These are phyloP conservation scores for Mionectes macconnelli DNA, from an alignment of 2,113 vertebrate genomes.

Conservation along the genomic window DNA sequence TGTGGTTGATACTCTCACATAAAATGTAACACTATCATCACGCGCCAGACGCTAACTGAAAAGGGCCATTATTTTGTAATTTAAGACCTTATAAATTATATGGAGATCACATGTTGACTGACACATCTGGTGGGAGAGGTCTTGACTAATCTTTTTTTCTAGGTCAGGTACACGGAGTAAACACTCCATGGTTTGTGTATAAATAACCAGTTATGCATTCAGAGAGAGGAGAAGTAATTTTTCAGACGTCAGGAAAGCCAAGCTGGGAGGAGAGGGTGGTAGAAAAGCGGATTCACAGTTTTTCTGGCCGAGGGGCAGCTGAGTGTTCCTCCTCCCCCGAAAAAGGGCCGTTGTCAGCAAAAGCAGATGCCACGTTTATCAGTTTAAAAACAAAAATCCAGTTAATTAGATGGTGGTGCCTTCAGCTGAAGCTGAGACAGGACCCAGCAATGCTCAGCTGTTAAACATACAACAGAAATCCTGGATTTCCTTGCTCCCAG, in stretches of 20 bases:
- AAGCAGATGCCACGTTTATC: accelerated
- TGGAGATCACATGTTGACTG: slow-evolving; percentile 66
- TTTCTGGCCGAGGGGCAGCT: slow-evolving; percentile 19
- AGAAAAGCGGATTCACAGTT: slow-evolving; percentile 28
- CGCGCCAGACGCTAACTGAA: slow-evolving; percentile 74
- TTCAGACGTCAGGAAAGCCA: slow-evolving; percentile 31
- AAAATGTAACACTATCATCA: slow-evolving; percentile 68
- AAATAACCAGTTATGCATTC: slow-evolving; percentile 75
- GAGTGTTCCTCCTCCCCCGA: background rate
- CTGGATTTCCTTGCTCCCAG: background rate
- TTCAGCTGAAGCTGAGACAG: background rate
- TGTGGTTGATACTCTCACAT: slow-evolving; percentile 67
- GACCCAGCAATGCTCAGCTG: background rate
- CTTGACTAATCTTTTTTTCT: slow-evolving; percentile 27
- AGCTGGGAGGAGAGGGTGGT: slow-evolving; percentile 1
- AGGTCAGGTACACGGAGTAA: slow-evolving; percentile 59
- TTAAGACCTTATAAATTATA: slow-evolving; percentile 75
- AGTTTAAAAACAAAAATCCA: background rate
- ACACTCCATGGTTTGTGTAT: slow-evolving; percentile 48
- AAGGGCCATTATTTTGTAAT: slow-evolving; percentile 80
- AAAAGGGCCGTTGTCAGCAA: slow-evolving; percentile 17
- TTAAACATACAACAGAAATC: background rate
- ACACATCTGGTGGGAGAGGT: slow-evolving; percentile 64
- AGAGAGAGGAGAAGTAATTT: slow-evolving; percentile 46
- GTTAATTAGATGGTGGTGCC: background rate